These are phyloP conservation scores for Conger conger DNA, from an alignment of 2,113 vertebrate genomes.

Conservation along the genomic window DNA sequence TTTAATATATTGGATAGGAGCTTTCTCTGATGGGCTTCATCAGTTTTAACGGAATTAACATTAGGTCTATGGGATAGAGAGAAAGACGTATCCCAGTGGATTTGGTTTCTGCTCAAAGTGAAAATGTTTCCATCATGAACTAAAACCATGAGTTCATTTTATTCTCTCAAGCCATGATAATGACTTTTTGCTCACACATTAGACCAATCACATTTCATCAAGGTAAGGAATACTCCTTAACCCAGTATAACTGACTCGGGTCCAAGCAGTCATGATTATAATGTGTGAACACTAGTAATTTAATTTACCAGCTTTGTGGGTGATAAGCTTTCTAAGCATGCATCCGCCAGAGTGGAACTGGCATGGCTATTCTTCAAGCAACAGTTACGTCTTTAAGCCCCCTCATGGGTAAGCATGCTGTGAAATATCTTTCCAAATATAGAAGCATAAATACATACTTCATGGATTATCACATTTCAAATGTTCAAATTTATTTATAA, in stretches of 20 bases:
- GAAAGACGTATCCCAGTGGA: neutral
- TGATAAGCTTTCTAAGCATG: neutral
- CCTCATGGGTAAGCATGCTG: neutral
- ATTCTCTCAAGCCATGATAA: neutral
- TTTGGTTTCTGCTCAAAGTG: neutral
- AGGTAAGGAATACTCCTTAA: neutral
- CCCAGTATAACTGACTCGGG: neutral
- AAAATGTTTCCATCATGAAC: neutral
- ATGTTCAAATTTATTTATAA: too few species aligned
- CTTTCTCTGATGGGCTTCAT: neutral
- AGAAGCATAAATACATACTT: too few species aligned
- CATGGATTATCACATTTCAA: too few species aligned
- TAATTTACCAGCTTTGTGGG: neutral
- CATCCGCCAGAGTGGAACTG: neutral
- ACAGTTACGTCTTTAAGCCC: neutral
- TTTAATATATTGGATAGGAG: neutral
- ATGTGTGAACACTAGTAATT: neutral
- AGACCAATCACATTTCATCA: neutral
- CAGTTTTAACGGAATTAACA: neutral
- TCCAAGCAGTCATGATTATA: neutral
- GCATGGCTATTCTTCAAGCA: neutral
- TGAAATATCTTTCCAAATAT: neutral
- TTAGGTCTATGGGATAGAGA: neutral
- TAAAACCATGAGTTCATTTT: neutral
- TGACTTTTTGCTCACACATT: neutral